Percentiles rank a stretch among this genome's conserved stretches.
Evolutionary conservation across 2,888 invertebrate species (phyloP).

Genomic region (Unio pictorum): DNA sequence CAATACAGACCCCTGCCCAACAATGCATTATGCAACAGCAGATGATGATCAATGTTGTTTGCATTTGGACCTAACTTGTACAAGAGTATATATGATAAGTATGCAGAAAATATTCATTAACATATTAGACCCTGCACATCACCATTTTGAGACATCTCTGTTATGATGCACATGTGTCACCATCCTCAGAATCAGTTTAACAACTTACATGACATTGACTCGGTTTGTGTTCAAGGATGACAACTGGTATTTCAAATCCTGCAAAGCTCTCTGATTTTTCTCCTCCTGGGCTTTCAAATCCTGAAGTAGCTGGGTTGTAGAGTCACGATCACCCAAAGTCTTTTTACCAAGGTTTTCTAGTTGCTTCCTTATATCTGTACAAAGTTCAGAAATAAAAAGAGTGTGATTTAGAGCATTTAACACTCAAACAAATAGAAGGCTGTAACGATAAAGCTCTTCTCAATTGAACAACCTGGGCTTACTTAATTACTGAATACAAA

Average conservation of each 20-base stretch:
- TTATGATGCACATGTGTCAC: too few relatives aligned
- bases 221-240: slow-evolving; percentile 36
- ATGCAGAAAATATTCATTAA: too few relatives aligned
- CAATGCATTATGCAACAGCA: too few relatives aligned
- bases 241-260: slow-evolving; percentile 52
- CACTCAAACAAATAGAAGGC: neutral
- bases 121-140: too few relatives aligned
- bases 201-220: slow-evolving; percentile 51
- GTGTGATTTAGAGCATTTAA: neutral
- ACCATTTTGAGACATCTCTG: too few relatives aligned
- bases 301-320: slow-evolving; percentile 48
- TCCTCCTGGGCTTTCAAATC: slow-evolving; percentile 58
- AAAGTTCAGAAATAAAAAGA: neutral
- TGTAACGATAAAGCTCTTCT: neutral
- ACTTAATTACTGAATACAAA: neutral
- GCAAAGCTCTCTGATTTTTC: slow-evolving; percentile 56
- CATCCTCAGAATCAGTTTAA: too few relatives aligned
- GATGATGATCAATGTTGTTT: too few relatives aligned
- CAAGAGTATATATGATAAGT: too few relatives aligned
- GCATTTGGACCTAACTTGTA: too few relatives aligned
- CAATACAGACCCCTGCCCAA: too few relatives aligned
- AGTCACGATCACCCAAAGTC: slow-evolving; percentile 38
- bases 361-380: slow-evolving; percentile 56
- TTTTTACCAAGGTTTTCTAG: slow-evolving; percentile 50
- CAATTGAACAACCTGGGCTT: neutral